A percentile compares a stretch with the other conserved stretches of the same genome.
phyloP scores from a whole-genome alignment of 2,888 invertebrate genomes.

The Lithophane leautieri region DNA sequence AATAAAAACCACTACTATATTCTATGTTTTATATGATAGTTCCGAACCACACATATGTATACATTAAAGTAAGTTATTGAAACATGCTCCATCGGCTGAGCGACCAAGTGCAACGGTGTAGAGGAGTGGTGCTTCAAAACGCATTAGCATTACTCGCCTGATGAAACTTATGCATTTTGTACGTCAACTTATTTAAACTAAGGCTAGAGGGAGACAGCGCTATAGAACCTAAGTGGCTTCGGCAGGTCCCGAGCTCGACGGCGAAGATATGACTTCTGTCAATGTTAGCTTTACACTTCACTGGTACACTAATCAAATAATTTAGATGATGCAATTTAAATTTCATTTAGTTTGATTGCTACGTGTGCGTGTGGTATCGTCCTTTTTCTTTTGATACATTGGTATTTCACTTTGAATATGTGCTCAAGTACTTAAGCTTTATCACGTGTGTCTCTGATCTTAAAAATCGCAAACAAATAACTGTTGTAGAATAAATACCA shows the following conservation, averaged over 20 bases:
- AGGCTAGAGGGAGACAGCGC: constrained; percentile 65
- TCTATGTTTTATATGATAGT: constrained; percentile 36
- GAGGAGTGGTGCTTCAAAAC: constrained; percentile 79
- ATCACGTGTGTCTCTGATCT: neutral
- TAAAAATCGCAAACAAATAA: constrained; percentile 16
- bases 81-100: constrained; percentile 74
- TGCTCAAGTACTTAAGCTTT: neutral
- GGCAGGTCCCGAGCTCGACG: constrained; percentile 57
- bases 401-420: neutral
- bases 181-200: constrained; percentile 69
- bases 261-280: constrained; percentile 67
- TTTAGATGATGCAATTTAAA: constrained; percentile 71
- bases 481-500: neutral
- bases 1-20: constrained; percentile 21
- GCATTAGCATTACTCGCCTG: constrained; percentile 80
- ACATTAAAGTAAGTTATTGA: constrained; percentile 70
- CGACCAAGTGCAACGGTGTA: constrained; percentile 74
- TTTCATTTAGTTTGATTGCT: constrained; percentile 61
- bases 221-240: constrained; percentile 55
- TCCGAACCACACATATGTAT: constrained; percentile 35
- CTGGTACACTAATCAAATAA: constrained; percentile 75
- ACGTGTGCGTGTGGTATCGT: constrained; percentile 37
- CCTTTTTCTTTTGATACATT: constrained; percentile 19
- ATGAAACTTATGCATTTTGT: constrained; percentile 77
- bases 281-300: constrained; percentile 80